These are phyloP conservation scores for Napeogenes inachia DNA, from an alignment of 2,888 invertebrate species.

Conservation along the genomic window DNA sequence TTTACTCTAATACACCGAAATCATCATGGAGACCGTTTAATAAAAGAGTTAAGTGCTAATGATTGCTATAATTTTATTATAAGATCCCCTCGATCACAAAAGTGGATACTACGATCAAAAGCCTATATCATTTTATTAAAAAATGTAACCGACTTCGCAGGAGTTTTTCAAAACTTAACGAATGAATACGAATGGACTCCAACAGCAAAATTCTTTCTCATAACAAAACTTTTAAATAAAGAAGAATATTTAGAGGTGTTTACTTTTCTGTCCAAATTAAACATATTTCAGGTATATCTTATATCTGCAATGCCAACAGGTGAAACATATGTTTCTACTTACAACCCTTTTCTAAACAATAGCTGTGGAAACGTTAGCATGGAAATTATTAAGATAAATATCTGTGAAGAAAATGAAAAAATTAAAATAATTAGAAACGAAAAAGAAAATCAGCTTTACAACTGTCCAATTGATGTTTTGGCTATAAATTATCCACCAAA, in stretches of 20 bases:
- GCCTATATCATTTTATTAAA: conserved; percentile 44
- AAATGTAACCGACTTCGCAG: conserved; percentile 34
- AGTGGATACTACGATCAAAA: conserved; percentile 38
- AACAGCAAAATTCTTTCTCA: conserved; percentile 40
- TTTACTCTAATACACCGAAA: conserved; percentile 15
- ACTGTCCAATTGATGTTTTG: conserved; percentile 45
- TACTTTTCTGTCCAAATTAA: conserved; percentile 36
- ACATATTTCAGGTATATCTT: conserved; percentile 43
- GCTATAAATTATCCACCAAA: conserved; percentile 42
- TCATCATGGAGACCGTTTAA: conserved; percentile 22
- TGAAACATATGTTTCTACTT: conserved; percentile 37
- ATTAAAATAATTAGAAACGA: conserved; percentile 32
- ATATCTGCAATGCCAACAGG: conserved; percentile 31
- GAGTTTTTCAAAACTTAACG: conserved; percentile 36
- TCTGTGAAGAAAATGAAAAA: conserved; percentile 35
- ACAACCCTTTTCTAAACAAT: conserved; percentile 42
- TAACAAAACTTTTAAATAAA: conserved; percentile 29
- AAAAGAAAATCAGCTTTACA: conserved; percentile 31
- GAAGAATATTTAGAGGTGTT: conserved; percentile 37
- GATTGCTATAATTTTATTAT: conserved; percentile 40
- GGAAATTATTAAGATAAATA: conserved; percentile 36
- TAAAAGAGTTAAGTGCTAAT: conserved; percentile 31
- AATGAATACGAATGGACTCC: conserved; percentile 47
- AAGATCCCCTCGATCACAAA: conserved; percentile 32
- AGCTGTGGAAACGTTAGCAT: conserved; percentile 42